Evolutionary conservation across 37 sponge, comb jelly and placozoan species (phyloP).

Genomic region (Agelas oroides): DNA sequence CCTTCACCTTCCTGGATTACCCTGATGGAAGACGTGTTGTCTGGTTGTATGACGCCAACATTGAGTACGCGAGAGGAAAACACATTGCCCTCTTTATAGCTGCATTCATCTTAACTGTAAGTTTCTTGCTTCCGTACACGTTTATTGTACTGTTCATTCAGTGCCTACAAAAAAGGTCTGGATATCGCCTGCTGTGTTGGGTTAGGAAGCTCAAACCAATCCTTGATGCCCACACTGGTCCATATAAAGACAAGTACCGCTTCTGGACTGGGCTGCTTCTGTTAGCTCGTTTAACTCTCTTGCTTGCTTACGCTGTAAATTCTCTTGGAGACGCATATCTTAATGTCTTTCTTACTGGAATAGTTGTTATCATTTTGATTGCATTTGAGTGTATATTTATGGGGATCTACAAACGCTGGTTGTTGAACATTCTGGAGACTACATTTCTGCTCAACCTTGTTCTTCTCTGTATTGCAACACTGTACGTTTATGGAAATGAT

Average conservation of each 20-base stretch:
- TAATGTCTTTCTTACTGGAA: not conserved
- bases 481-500: too few relatives aligned
- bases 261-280: slow-evolving; percentile 27
- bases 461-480: too few relatives aligned
- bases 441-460: too few relatives aligned
- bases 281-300: not conserved
- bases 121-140: slow-evolving; percentile 16
- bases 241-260: not conserved
- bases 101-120: not conserved
- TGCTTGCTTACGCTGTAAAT: not conserved
- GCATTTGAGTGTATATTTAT: too few relatives aligned
- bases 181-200: not conserved
- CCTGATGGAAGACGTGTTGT: not conserved
- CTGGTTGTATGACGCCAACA: slow-evolving; percentile 21
- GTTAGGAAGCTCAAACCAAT: slow-evolving; percentile 3
- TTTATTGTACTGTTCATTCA: slow-evolving; percentile 6
- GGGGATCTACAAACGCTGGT: too few relatives aligned
- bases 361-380: too few relatives aligned
- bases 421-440: too few relatives aligned
- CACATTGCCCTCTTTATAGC: slow-evolving; percentile 12
- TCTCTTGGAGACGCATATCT: not conserved
- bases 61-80: not conserved
- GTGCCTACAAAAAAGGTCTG: not conserved
- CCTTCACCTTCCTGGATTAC: slow-evolving; percentile 25
- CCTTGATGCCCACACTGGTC: slow-evolving; percentile 7